These are phyloP conservation scores for Drosophila macrospina DNA, from an alignment of 2,888 invertebrate genomes.

Conservation along the genomic window DNA sequence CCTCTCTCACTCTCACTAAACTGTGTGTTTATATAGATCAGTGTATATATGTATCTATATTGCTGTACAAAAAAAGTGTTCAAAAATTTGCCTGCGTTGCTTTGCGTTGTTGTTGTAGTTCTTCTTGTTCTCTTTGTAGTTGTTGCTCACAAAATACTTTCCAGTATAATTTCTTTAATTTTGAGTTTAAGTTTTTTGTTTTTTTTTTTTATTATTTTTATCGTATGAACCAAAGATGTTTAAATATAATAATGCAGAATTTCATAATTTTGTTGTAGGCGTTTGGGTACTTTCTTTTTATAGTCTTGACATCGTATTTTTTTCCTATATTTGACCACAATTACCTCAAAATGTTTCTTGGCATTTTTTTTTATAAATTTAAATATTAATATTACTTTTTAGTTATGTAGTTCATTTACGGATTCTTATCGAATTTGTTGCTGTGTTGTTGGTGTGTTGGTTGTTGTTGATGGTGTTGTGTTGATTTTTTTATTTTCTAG, in stretches of 20 bases:
- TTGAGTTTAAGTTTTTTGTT: conserved; percentile 53
- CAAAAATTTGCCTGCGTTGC: conserved; percentile 75
- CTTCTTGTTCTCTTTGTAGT: conserved; percentile 24
- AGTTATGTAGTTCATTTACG: conserved; percentile 71
- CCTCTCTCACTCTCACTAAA: conserved; percentile 48
- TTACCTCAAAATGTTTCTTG: conserved; percentile 66
- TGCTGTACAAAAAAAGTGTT: conserved; percentile 70
- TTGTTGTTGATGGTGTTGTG: conserved; percentile 62
- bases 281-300: conserved; percentile 60
- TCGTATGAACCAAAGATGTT: conserved; percentile 82
- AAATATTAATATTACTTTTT: conserved; percentile 77
- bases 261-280: conserved; percentile 72
- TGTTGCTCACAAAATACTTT: conserved; percentile 63
- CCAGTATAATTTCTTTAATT: conserved; percentile 58
- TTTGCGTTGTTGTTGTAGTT: conserved; percentile 51
- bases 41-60: conserved; percentile 49
- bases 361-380: conserved; percentile 68
- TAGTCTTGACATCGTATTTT: conserved; percentile 45
- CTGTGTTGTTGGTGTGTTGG: conserved; percentile 53
- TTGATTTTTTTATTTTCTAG: conserved; percentile 87
- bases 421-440: conserved; percentile 67
- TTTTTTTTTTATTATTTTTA: conserved; percentile 64
- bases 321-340: conserved; percentile 58
- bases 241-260: conserved; percentile 80
- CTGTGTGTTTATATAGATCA: conserved; percentile 62